Evolutionary conservation across 2,113 vertebrate species (phyloP).

Genomic region (Rhabdomys dilectus): DNA sequence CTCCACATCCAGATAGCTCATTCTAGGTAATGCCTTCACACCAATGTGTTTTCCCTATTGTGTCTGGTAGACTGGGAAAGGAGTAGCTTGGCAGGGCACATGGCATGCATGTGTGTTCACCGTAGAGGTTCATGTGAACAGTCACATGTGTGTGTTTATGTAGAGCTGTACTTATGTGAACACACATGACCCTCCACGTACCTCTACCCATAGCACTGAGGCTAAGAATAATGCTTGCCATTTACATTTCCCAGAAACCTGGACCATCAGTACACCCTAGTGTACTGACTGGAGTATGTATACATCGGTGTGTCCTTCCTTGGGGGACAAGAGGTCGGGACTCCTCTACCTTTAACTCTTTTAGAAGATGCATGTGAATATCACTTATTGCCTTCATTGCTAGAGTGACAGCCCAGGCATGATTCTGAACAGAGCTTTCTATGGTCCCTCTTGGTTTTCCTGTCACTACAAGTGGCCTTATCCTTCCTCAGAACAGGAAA

Average conservation of each 20-base stretch:
- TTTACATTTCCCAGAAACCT: not conserved
- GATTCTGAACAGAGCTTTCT: not conserved
- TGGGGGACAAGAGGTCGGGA: not conserved
- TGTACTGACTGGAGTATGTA: not conserved
- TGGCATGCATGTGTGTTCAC: not conserved
- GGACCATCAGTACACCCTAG: not conserved
- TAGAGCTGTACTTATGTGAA: not conserved
- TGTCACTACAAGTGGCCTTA: not conserved
- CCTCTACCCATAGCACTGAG: too few species aligned
- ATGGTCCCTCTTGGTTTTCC: not conserved
- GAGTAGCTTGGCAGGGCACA: not conserved
- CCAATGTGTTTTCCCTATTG: not conserved
- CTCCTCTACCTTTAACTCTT: not conserved
- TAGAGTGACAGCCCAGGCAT: not conserved
- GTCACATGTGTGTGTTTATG: not conserved
- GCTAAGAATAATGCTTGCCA: not conserved
- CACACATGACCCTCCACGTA: fast-evolving
- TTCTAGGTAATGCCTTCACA: not conserved
- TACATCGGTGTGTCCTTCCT: not conserved
- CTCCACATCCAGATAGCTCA: not conserved
- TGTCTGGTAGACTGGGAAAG: not conserved
- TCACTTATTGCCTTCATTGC: not conserved
- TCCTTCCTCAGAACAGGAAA: not conserved
- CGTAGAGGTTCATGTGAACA: fast-evolving
- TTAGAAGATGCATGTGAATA: not conserved